Evolutionary conservation across 2,888 invertebrate genomes (phyloP), one percentile per base, ranked within the genome.

Genomic region (Chirona hameri): DNA sequence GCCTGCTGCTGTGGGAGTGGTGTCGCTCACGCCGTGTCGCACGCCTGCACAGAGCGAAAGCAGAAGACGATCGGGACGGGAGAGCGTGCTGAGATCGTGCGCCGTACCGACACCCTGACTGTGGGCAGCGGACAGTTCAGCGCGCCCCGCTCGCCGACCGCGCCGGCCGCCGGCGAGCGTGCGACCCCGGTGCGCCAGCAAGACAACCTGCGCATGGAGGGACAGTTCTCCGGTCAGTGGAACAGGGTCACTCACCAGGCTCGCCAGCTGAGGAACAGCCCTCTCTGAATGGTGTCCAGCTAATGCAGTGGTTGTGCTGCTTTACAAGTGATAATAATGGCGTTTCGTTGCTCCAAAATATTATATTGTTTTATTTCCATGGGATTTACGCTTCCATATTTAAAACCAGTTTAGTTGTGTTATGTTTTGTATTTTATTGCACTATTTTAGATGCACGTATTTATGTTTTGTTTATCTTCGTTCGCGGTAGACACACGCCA

Each of bases 111-210:
- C 27, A 55, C 48, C 46, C 76, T 76, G 39, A 76, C 76, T 0
- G 76, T 76, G 39, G 76, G 76, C 21, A 39, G 76, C 9, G 76
- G 76, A 31, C 46, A 76, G 3, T 76, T 76, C 76, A 24, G 14
- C 39, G 76, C 39, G 10, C 76, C 76, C 9, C 46, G 76, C 21
- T 10, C 39, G 10, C 76, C 76, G 27, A 24, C 39, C 7, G 46
- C 76, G 10, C 76, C 76, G 12, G 76, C 46, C 46, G 76, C 39
- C 24, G 83, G 85, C 29, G 84, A 84, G 31, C 83, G 86, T 48
- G 85, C 84, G 81, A 85, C 76, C 0, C 46, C 46, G 10, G 90
- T 81, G 79, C 84, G 60, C 82, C 87, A 88, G 24, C 76, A 76
- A 24, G 86, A 86, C 72, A 86, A 86, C 76, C 83, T 86, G 12